These are phyloP conservation scores for Campoplex nolae DNA, from an alignment of 2,888 invertebrate species.

Conservation along the genomic window DNA sequence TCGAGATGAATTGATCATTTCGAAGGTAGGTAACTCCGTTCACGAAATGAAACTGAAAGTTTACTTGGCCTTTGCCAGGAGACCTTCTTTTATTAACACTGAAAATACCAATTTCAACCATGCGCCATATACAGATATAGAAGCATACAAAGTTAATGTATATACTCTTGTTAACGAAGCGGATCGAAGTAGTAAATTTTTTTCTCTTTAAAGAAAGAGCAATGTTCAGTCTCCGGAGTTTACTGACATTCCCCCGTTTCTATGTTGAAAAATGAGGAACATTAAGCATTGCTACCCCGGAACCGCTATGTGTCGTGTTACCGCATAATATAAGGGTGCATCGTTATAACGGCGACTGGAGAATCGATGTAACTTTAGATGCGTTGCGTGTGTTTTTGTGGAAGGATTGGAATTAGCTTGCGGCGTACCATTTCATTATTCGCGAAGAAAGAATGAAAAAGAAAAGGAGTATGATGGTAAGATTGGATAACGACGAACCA, in stretches of 20 bases:
- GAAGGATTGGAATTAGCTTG: constrained; percentile 30
- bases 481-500: constrained; percentile 13
- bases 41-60: too few species aligned
- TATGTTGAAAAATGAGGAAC: neutral
- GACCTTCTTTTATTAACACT: too few species aligned
- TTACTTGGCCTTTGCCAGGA: too few species aligned
- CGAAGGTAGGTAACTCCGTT: too few species aligned
- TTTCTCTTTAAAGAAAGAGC: neutral
- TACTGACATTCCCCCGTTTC: neutral
- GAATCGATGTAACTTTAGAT: constrained; percentile 60
- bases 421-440: constrained; percentile 34
- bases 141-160: neutral
- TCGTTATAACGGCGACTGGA: constrained; percentile 47
- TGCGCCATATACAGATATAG: neutral
- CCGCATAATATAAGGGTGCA: constrained; percentile 50
- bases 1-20: too few species aligned
- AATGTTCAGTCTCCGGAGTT: constrained; percentile 8
- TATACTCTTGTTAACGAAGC: constrained; percentile 42
- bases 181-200: constrained; percentile 24
- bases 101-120: neutral
- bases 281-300: neutral
- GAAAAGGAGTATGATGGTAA: constrained; percentile 1
- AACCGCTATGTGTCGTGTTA: constrained; percentile 32
- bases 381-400: constrained; percentile 29
- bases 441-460: neutral